Percentiles rank a stretch among this genome's conserved stretches.
Evolutionary conservation across 2,888 invertebrate genomes (phyloP).

Genomic region (Julus scandinavius): DNA sequence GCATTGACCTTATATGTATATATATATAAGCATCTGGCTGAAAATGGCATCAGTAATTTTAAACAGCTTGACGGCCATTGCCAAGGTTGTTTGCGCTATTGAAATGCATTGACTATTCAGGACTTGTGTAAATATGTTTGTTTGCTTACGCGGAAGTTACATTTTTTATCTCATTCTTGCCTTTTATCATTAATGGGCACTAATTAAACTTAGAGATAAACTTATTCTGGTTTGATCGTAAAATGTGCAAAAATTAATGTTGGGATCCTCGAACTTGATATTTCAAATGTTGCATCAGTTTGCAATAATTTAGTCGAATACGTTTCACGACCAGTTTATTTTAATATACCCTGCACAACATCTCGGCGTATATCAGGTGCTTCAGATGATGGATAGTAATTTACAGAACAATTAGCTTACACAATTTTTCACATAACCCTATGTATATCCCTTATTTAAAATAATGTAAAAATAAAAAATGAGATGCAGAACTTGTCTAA

Average conservation of each 20-base stretch:
- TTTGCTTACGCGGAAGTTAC: not conserved
- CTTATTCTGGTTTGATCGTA: conserved; percentile 15
- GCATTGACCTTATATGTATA: conserved; percentile 1
- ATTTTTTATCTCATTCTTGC: not conserved
- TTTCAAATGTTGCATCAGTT: not conserved
- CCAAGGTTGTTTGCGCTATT: conserved; percentile 22
- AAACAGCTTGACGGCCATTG: conserved; percentile 16
- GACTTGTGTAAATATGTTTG: not conserved
- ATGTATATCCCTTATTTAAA: too few relatives aligned
- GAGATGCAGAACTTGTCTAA: too few relatives aligned
- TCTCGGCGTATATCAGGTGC: too few relatives aligned
- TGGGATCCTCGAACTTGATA: not conserved
- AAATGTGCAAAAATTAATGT: not conserved
- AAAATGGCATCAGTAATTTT: conserved; percentile 13
- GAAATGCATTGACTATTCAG: not conserved
- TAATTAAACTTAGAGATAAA: not conserved
- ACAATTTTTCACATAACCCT: too few relatives aligned
- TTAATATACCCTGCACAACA: too few relatives aligned
- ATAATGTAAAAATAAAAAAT: too few relatives aligned
- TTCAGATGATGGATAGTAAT: too few relatives aligned
- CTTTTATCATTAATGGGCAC: conserved; percentile 1
- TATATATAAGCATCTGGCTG: not conserved
- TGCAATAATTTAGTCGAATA: not conserved
- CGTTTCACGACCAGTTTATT: too few relatives aligned
- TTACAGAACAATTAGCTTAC: too few relatives aligned